A percentile compares a stretch with the other conserved stretches of the same genome.
Evolutionary conservation across 2,797 vertebrate genomes (phyloP).

Genomic region (Halcyon leucocephala): DNA sequence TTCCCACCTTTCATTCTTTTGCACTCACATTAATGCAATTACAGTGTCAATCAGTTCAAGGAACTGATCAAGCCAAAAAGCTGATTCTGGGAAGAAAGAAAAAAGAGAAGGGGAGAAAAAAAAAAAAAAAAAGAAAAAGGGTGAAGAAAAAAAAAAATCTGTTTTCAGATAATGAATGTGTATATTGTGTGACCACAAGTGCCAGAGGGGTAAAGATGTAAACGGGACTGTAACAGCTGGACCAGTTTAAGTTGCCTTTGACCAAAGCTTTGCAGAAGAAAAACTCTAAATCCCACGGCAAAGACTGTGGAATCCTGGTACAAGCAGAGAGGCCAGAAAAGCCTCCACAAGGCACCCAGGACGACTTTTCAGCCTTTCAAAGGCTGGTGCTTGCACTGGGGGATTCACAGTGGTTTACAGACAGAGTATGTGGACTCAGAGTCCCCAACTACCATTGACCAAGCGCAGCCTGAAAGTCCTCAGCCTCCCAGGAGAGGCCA

Average conservation of each 20-base stretch:
- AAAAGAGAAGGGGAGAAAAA: no score
- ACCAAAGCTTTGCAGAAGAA: neutral
- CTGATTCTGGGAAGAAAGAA: neutral
- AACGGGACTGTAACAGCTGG: neutral
- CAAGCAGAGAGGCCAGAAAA: neutral
- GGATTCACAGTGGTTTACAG: neutral
- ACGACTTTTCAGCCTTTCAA: neutral
- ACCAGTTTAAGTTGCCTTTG: neutral
- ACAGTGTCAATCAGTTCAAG: neutral
- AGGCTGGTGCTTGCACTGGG: neutral
- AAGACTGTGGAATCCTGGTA: neutral
- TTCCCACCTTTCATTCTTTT: neutral
- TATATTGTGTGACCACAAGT: neutral
- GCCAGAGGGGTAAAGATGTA: neutral
- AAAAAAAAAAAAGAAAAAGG: no score
- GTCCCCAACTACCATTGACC: neutral
- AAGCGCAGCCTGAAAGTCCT: neutral
- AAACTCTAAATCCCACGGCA: neutral
- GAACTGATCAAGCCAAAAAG: neutral
- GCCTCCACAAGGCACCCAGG: neutral
- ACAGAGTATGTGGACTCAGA: rapidly evolving
- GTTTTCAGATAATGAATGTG: neutral
- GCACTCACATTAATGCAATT: neutral
- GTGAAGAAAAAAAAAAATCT: neutral
- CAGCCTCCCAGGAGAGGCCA: neutral